Base-by-base conservation (phyloP, 2,888 invertebrate genomes). In the Amphimallon solstitiale region DNA sequence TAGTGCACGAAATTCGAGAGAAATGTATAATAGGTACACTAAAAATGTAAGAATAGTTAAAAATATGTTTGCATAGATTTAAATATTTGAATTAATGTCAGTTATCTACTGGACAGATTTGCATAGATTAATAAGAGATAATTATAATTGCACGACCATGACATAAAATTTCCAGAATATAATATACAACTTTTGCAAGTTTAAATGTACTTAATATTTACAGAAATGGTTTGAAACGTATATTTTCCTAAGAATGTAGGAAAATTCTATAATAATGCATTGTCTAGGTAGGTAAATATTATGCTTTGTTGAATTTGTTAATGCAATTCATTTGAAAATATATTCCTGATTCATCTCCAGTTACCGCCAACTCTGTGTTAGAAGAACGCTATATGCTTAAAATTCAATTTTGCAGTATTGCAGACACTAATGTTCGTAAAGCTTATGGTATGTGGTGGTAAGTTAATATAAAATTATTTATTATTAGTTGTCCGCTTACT, bases 361-460 rank as follows among this genome's bases (percentile, higher is more conserved):
- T 43, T 56, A 29, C 14, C 4, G 2, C 3, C 38, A 46, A 51
- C 37, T 15, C 49, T 51, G n/a, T 17, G 10, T 48, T 12, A 17
- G 19, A 48, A 14, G 17, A 23, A 17, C n/a, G 12, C 10, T 17
- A 7, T 49, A 4, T 14, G 19, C 12, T 12, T 12, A 15, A 35
- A 48, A 46, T 48, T 19, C 17, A 38, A 48, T 48, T n/a, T 35
- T 21, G 14, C n/a, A 2, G 37, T 38, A 49, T 23, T 43, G 29
- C 3, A 38, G 1, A 10, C 17, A 10, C 14, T n/a, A 12, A 59
- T 51, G 62, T 48, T 62, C 23, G 17, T 62, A 12, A 62, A 62
- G 46, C 15, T 62, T 6, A 40, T 62, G 62, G 48, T 62, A 49
- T 38, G 62, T 62, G n/a, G 14, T 23, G 37, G 62, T 61, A 48